Evolutionary conservation across 2,888 invertebrate genomes (phyloP).

Genomic region (Bibio marci): DNA sequence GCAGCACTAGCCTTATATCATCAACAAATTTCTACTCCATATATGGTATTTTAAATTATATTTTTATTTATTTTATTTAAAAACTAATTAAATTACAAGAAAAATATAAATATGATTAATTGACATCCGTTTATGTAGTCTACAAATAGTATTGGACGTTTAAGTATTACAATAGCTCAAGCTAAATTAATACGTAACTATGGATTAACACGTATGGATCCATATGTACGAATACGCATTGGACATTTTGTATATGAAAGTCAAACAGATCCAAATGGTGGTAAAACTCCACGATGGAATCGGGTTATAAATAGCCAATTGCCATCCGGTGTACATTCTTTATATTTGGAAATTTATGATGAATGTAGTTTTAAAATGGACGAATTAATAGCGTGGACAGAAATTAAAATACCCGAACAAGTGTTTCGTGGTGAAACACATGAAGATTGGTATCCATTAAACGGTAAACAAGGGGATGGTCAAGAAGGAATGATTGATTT

Average conservation of each 20-base stretch:
- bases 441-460: slow-evolving; percentile 89
- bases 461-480: slow-evolving; percentile 88
- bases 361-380: slow-evolving; percentile 95
- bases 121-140: slow-evolving; percentile 10
- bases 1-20: slow-evolving; percentile 19
- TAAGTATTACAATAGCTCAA: slow-evolving; percentile 76
- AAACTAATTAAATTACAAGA: neutral
- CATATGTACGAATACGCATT: slow-evolving; percentile 80
- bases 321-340: slow-evolving; percentile 72
- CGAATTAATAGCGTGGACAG: slow-evolving; percentile 88
- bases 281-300: slow-evolving; percentile 91
- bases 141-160: slow-evolving; percentile 36
- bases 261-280: slow-evolving; percentile 85
- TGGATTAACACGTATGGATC: slow-evolving; percentile 90
- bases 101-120: neutral
- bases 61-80: too few species aligned
- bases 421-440: slow-evolving; percentile 77
- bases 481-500: slow-evolving; percentile 87
- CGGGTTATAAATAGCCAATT: slow-evolving; percentile 66
- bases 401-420: slow-evolving; percentile 69
- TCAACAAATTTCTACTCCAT: slow-evolving; percentile 11
- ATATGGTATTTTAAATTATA: neutral
- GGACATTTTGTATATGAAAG: slow-evolving; percentile 94
- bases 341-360: slow-evolving; percentile 90
- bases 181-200: slow-evolving; percentile 89